Base-by-base conservation (phyloP, 2,797 vertebrate species). In the Danio choprae region DNA sequence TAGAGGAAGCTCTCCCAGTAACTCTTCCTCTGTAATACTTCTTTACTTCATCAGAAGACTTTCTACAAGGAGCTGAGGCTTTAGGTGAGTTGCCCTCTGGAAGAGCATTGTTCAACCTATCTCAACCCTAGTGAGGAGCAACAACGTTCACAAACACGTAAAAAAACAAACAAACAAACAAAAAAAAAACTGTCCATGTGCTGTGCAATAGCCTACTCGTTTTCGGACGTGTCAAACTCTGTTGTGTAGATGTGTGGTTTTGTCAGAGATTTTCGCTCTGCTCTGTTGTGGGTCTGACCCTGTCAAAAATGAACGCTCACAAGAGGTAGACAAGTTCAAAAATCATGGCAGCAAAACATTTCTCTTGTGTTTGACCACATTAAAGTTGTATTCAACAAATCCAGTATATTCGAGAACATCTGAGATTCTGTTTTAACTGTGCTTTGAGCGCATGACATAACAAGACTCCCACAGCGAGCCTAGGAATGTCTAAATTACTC, bases 211-310 rank as follows among this genome's bases (percentile, higher is more conserved):
- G 69, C 46, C 50, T 69, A 67, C 43, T 59, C 12, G 41, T 83
- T 82, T 70, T 68, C 18, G 13, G 70, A 60, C 59, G 22, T 62
- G 73, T 74, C 72, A 78, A 85, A 81, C 81, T 62, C 69, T 74
- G 59, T 81, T 77, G 74, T 80, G 68, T 62, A 69, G 22, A 67
- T 82, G 22, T 83, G 64, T 81, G 77, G 50, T 80, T 77, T 74
- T 74, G 60, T 56, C 50, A 41, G 78, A 79, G 68, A 73, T 48
- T 15, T 64, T 29, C 20, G 22, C 72, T 46, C 82, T 75, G 81
- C 72, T 86, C 87, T 83, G 78, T 81, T 83, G 83, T 84, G 81
- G 70, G 83, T 62, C 50, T 77, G 68, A 81, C 22, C 51, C 41
- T 80, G 70, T 64, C 76, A 69, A 80, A 29, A 68, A 56, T 53